Conservation (phyloP, 2,888 invertebrate species). For the Lasioglossum oenotherae region DNA sequence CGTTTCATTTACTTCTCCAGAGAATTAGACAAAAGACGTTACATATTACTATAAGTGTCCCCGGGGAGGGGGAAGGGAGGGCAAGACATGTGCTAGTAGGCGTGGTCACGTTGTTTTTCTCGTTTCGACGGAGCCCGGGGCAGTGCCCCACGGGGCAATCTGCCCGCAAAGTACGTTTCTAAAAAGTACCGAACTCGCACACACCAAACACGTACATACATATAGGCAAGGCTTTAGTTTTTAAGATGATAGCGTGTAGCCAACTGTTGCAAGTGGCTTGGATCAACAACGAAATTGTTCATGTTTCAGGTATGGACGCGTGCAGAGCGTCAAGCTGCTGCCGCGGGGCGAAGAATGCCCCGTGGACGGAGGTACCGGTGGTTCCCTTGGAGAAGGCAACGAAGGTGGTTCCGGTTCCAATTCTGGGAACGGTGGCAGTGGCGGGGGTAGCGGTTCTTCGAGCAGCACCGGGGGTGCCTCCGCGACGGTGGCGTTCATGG, state of each 20-base stretch:
- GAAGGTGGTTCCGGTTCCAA: constrained; percentile 80
- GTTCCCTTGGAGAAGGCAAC: constrained; percentile 85
- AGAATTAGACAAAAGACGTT: neutral
- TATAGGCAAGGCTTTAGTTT: neutral
- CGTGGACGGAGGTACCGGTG: constrained; percentile 84
- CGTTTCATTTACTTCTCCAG: neutral
- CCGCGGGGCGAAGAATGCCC: constrained; percentile 86
- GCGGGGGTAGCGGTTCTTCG: constrained; percentile 85
- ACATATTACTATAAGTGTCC: neutral
- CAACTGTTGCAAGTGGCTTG: neutral
- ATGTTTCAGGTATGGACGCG: constrained; percentile 95
- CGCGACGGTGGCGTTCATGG: constrained; percentile 97
- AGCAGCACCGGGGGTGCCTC: constrained; percentile 89
- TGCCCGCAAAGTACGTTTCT: neutral
- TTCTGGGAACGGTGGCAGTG: constrained; percentile 78
- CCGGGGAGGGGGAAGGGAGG: accelerated
- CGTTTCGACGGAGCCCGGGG: neutral
- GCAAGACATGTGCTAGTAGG: neutral
- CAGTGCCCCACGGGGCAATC: neutral
- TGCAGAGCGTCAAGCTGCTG: constrained; percentile 98
- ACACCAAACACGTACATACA: neutral
- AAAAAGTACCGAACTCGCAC: neutral
- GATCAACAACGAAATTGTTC: neutral
- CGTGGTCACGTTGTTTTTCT: neutral
- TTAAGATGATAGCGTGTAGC: neutral